Conservation (phyloP, 2,888 invertebrate genomes). For the Teinopalpus imperialis region DNA sequence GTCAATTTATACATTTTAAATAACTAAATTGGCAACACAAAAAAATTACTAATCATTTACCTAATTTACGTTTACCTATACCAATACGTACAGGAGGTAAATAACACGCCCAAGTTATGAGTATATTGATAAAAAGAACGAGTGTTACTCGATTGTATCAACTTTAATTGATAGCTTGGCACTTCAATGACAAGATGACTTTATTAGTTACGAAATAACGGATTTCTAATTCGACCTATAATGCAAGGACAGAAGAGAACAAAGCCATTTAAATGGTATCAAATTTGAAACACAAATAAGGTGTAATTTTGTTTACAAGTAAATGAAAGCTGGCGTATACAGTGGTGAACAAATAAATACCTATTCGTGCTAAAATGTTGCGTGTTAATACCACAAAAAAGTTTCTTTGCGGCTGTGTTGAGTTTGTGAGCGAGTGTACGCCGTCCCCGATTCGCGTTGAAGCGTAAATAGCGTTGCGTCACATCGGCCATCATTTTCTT, state of each 20-base stretch:
- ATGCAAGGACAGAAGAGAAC: constrained; percentile 19
- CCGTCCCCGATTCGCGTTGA: constrained; percentile 38
- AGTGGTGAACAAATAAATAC: neutral
- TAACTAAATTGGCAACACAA: too few relatives aligned
- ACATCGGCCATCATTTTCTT: constrained; percentile 40
- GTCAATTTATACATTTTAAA: too few relatives aligned
- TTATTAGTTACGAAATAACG: constrained; percentile 17
- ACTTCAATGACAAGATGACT: constrained; percentile 7
- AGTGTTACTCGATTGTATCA: neutral
- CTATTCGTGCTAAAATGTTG: constrained; percentile 1
- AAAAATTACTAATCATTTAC: too few relatives aligned
- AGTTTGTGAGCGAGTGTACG: constrained; percentile 21
- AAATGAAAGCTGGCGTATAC: constrained; percentile 18
- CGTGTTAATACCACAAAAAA: constrained; percentile 6
- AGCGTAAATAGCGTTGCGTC: constrained; percentile 45
- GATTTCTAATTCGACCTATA: constrained; percentile 23
- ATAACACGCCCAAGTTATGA: too few relatives aligned
- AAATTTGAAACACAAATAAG: constrained; percentile 17
- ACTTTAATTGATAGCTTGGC: constrained; percentile 2
- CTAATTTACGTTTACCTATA: too few relatives aligned
- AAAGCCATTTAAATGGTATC: constrained; percentile 18
- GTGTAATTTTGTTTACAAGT: constrained; percentile 9
- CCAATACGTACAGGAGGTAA: too few relatives aligned
- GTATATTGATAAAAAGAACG: too few relatives aligned
- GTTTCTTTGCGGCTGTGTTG: constrained; percentile 11